phyloP scores from a whole-genome alignment of 2,113 vertebrate species.

The Phylloscopus trochilus region DNA sequence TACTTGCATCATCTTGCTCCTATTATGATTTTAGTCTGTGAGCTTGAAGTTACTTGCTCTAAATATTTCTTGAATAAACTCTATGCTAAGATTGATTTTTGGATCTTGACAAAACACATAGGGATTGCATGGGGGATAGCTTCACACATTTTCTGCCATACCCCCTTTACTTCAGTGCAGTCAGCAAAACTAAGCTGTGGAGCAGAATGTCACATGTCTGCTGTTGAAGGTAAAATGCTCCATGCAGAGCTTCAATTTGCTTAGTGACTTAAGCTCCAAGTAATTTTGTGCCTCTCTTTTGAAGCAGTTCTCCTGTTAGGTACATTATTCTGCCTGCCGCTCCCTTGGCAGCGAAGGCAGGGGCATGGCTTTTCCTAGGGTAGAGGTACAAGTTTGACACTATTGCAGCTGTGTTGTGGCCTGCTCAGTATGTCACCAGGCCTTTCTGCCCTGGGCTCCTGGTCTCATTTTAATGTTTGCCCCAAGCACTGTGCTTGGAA shows the following conservation, averaged over 20 bases:
- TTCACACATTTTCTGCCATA: not conserved
- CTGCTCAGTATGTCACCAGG: not conserved
- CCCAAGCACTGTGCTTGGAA: not conserved
- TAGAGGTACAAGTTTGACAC: accelerated
- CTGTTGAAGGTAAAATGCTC: not conserved
- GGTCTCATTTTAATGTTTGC: not conserved
- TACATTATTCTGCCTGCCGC: accelerated
- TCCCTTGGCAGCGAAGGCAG: not conserved
- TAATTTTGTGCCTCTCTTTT: not conserved
- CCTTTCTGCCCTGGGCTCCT: not conserved
- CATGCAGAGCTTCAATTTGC: not conserved
- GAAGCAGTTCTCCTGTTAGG: not conserved
- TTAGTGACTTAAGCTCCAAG: not conserved
- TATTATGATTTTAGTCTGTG: constrained; percentile 29
- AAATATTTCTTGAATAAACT: constrained; percentile 3
- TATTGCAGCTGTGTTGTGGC: not conserved
- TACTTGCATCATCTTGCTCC: not conserved
- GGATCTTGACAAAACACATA: not conserved
- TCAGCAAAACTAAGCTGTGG: not conserved
- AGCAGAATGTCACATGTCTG: not conserved
- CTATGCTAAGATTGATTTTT: not conserved
- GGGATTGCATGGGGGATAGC: not conserved
- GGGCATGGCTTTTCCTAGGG: not conserved
- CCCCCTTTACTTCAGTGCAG: not conserved
- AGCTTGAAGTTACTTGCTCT: constrained; percentile 20